phyloP scores from a whole-genome alignment of 2,888 invertebrate species.

The Drosophila acutilabella region DNA sequence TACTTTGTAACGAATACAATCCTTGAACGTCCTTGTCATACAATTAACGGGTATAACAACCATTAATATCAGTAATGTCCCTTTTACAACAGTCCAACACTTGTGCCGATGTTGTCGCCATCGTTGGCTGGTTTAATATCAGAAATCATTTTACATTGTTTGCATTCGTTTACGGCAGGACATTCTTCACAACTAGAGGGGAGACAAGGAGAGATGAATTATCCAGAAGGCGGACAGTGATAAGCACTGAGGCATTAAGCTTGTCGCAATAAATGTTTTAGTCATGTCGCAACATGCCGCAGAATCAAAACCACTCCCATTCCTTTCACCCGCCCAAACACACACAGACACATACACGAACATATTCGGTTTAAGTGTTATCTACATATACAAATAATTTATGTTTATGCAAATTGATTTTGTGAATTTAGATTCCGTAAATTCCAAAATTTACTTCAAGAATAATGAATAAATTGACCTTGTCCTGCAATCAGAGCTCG shows the following conservation, averaged over 20 bases:
- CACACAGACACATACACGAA: conserved; percentile 14
- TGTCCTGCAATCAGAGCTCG: too few species aligned
- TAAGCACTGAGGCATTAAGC: conserved; percentile 60
- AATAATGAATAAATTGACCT: conserved; percentile 1
- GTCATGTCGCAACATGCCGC: conserved; percentile 76
- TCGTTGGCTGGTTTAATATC: conserved; percentile 55
- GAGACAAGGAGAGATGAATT: neutral
- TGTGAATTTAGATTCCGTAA: conserved; percentile 26
- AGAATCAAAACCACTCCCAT: conserved; percentile 39
- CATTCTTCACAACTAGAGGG: neutral
- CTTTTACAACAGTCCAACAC: conserved; percentile 37
- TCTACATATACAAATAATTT: conserved; percentile 36
- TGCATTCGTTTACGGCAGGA: conserved; percentile 53
- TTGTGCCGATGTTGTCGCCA: conserved; percentile 21
- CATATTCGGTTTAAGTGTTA: conserved; percentile 8
- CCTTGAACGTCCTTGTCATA: neutral
- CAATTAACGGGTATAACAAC: conserved; percentile 5
- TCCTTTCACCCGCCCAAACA: conserved; percentile 48
- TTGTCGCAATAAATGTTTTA: conserved; percentile 73
- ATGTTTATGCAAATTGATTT: conserved; percentile 69
- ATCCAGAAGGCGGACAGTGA: conserved; percentile 18
- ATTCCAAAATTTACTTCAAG: conserved; percentile 4
- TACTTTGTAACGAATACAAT: neutral
- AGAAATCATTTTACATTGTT: conserved; percentile 77
- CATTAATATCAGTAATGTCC: conserved; percentile 29